phyloP scores from a whole-genome alignment of 2,888 invertebrate species.

The Calameuta idolon region DNA sequence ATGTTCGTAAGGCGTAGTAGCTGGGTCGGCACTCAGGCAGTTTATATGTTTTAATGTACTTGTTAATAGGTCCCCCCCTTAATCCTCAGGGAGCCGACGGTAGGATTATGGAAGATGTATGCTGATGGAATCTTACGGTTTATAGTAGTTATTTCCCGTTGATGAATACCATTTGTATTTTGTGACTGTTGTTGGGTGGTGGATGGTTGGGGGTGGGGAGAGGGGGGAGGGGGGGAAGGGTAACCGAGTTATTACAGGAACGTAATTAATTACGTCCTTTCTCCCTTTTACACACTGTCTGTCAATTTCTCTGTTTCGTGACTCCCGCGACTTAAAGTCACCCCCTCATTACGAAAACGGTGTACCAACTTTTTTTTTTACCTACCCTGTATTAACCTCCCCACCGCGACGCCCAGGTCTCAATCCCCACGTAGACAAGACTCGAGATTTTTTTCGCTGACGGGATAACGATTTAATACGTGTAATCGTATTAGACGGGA shows the following conservation, averaged over 20 bases:
- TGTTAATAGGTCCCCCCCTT: slow-evolving; percentile 54
- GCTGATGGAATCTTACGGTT: slow-evolving; percentile 62
- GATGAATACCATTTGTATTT: slow-evolving; percentile 53
- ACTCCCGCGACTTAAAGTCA: slow-evolving; percentile 14
- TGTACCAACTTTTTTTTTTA: slow-evolving; percentile 22
- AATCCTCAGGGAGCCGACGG: slow-evolving; percentile 44
- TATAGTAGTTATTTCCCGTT: slow-evolving; percentile 45
- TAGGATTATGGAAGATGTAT: slow-evolving; percentile 61
- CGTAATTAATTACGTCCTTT: slow-evolving; percentile 61
- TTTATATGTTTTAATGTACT: slow-evolving; percentile 57
- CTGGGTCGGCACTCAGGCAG: slow-evolving; percentile 18
- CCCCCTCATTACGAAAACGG: slow-evolving; percentile 24
- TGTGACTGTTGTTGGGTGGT: slow-evolving; percentile 4
- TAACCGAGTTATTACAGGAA: slow-evolving; percentile 53
- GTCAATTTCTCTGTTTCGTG: slow-evolving; percentile 3
- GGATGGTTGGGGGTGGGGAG: slow-evolving; percentile 25
- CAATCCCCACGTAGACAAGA: slow-evolving; percentile 20
- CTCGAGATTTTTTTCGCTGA: slow-evolving; percentile 51
- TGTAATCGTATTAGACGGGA: slow-evolving; percentile 44
- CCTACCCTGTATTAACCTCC: slow-evolving; percentile 4
- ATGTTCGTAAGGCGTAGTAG: slow-evolving; percentile 19
- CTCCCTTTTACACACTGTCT: background rate
- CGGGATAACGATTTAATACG: slow-evolving; percentile 49
- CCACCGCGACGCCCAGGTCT: background rate
- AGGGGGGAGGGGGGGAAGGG: slow-evolving; percentile 23